Evolutionary conservation across 2,888 invertebrate genomes (phyloP), one percentile per base, ranked within the genome.

Genomic region (Eupithecia abbreviata): DNA sequence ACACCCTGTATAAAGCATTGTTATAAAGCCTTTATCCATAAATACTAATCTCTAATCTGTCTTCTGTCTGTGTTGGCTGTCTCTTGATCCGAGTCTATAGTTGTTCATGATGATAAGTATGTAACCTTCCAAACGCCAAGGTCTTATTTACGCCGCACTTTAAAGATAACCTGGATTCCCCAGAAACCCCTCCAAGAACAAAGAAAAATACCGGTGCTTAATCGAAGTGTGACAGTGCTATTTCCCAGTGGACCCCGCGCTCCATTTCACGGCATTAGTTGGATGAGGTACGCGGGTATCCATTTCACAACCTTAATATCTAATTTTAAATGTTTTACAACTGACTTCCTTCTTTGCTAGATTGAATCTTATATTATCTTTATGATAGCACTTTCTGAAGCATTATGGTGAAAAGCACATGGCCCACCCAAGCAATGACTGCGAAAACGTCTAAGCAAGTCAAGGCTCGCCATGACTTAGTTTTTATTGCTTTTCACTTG

Each of bases 211-310:
- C 15, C 75, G 43, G 75, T 71, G 30, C 77, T 78, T 67, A 51
- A 75, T 78, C 73, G 75, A 75, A 78, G 71, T 75, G 73, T 55
- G 78, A 73, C 75, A 75, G 62, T 71, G 75, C 62, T 73, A 78
- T 78, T 78, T 78, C 78, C 78, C 78, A n/a, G 55, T 42, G 15
- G 51, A 45, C 58, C 51, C 15, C 55, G 66, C 70, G 51, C 77
- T 73, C 70, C 47, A 70, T 72, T 75, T 70, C 72, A 71, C 72
- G 55, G 71, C 73, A 73, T 75, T 75, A 75, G 55, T n/a, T 65
- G 72, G 70, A 70, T 70, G 49, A 71, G 73, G 9, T 55, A 45
- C 73, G 45, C n/a, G 30, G 55, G 65, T 45, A 74, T 75, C 72
- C 42, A 66, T 69, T 10, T 47, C 30, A 49, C 30, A 49, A 69